Conservation (phyloP, 2,888 invertebrate species). For the Synanthedon vespiformis region DNA sequence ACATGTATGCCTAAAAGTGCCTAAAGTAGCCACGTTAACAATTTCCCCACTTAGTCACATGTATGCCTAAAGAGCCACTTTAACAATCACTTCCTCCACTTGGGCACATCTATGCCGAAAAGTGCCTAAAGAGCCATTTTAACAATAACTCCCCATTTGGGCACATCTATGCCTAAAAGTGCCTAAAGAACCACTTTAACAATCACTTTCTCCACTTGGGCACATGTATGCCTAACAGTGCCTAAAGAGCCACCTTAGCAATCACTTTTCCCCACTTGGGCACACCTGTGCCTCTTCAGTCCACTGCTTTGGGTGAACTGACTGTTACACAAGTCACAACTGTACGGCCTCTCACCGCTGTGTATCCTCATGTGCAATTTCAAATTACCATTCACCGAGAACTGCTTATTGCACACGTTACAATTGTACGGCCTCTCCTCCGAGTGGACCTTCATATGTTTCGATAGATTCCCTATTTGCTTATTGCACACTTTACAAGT, state of each 20-base stretch:
- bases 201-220: neutral
- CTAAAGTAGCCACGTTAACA: neutral
- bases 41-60: slow-evolving; percentile 19
- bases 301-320: slow-evolving; percentile 37
- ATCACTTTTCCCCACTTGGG: slow-evolving; percentile 12
- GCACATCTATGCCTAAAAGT: slow-evolving; percentile 28
- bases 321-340: slow-evolving; percentile 28
- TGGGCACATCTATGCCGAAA: no score
- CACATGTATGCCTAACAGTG: no score
- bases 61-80: slow-evolving; percentile 10
- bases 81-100: neutral
- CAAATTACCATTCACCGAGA: slow-evolving; percentile 34
- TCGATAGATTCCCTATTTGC: slow-evolving; percentile 50
- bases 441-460: slow-evolving; percentile 49
- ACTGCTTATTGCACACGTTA: slow-evolving; percentile 36
- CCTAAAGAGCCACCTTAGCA: neutral
- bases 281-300: slow-evolving; percentile 32
- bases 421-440: slow-evolving; percentile 37
- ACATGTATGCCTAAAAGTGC: no score
- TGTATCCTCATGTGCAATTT: slow-evolving; percentile 41
- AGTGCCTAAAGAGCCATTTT: no score
- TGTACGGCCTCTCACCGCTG: slow-evolving; percentile 26
- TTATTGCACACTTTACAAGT: slow-evolving; percentile 57
- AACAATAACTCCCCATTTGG: slow-evolving; percentile 9
- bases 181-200: slow-evolving; percentile 10